A percentile compares a stretch with the other conserved stretches of the same genome.
Evolutionary conservation across 2,797 vertebrate species (phyloP).

Genomic region (Cyprinodon diabolis): DNA sequence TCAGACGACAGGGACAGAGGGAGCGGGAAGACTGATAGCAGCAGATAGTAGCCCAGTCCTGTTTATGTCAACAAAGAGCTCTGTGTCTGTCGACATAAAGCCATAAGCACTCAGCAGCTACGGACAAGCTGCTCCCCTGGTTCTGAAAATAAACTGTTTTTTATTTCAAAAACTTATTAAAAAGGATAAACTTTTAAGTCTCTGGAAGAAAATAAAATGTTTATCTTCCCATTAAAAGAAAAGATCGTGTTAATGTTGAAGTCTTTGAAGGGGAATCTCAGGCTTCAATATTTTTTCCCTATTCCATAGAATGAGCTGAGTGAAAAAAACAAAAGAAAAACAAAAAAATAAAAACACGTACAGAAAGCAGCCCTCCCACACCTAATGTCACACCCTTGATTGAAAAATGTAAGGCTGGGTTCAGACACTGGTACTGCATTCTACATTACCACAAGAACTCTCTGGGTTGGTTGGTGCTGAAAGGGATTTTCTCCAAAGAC

Average conservation of each 20-base stretch:
- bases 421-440: not conserved
- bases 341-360: not conserved
- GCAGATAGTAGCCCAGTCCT: not conserved
- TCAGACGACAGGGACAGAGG: not conserved
- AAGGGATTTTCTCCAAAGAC: not conserved
- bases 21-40: constrained; percentile 14
- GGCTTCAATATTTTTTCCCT: constrained; percentile 7
- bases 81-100: not conserved
- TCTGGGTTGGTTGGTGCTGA: not conserved
- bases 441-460: not conserved
- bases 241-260: not conserved
- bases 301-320: constrained; percentile 4
- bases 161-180: too few species aligned
- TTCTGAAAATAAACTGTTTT: too few species aligned
- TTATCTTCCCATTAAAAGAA: not conserved
- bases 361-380: not conserved
- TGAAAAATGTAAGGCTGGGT: not conserved
- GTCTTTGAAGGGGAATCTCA: constrained; percentile 4
- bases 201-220: not conserved
- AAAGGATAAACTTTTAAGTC: too few species aligned
- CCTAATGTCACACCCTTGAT: constrained; percentile 12
- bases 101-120: not conserved
- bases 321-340: not conserved
- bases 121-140: too few species aligned
- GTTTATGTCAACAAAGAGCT: constrained; percentile 21